phyloP scores from a whole-genome alignment of 2,797 vertebrate species.

The Trachurus trachurus region DNA sequence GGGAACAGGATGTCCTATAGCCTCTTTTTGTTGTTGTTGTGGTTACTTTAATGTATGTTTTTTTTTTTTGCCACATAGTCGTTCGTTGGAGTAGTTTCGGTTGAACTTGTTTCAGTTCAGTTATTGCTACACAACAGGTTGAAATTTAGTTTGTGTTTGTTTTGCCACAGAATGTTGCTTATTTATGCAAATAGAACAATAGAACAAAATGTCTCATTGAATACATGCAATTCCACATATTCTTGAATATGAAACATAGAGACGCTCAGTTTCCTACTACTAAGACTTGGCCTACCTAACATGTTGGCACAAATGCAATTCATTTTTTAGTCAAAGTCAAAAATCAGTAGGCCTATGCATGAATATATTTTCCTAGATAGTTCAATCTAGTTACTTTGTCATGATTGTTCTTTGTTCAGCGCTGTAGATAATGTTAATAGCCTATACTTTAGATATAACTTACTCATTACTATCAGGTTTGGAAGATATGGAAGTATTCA shows the following conservation, averaged over 20 bases:
- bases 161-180: not conserved
- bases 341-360: not conserved
- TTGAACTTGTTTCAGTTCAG: not conserved
- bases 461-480: not conserved
- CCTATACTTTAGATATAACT: not conserved
- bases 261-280: not conserved
- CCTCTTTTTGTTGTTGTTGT: no score
- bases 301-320: not conserved
- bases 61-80: not conserved
- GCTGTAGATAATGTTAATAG: not conserved
- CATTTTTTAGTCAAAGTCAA: not conserved
- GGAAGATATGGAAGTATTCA: not conserved
- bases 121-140: not conserved
- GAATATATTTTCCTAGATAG: not conserved
- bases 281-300: no score
- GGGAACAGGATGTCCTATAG: not conserved
- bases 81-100: not conserved
- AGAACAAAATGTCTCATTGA: not conserved
- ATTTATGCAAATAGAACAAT: not conserved
- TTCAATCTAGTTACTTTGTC: not conserved
- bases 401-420: not conserved
- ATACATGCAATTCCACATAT: not conserved
- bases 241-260: not conserved
- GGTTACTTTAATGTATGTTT: not conserved
- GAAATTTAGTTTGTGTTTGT: not conserved